Base-by-base conservation (phyloP, 2,113 vertebrate genomes). In the Bombycilla garrulus region DNA sequence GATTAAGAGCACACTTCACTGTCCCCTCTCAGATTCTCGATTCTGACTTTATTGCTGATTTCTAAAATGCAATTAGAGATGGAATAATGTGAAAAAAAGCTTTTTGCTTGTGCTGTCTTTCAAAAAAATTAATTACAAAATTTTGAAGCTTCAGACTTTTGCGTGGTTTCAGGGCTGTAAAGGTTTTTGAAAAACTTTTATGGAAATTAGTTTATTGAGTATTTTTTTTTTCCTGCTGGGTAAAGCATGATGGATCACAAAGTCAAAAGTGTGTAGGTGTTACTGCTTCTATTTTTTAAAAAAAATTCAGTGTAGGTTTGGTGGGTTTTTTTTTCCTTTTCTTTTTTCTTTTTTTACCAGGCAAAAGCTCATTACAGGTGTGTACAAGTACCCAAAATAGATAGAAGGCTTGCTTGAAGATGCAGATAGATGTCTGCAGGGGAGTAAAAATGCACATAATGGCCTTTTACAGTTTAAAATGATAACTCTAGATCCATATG, bases 1-100 rank as follows among this genome's bases (percentile, higher is more conserved):
- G 45, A 74, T 79, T 93, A 83, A 35, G 40, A 91, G 7, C 26
- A 76, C 15, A 42, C 25, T 79, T 86, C n/a, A 74, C 44, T 73
- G 25, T 33, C 17, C 3, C 79, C 26, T 84, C 85, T 79, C 40
- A 74, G 1, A 83, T 88, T 85, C n/a, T 67, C 1, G 1, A 9
- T 84, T 92, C 44, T 88, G 67, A 70, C 28, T 91, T 91, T 74
- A 90, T 85, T 89, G 35, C 36, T 92, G 26, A 15, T 88, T 83
- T 92, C 56, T 66, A 36, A 81, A 85, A 83, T 90, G 2, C 29
- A 74, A 36, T 28, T 90, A 51, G 35, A 58, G 42, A 36, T 9
- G 57, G 24, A 67, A 57, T 71, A 72, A 90, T 58, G 18, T 18
- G 4, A n/a, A 69, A 62, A 65, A 71, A 62, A 54, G 7, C 17